These are phyloP conservation scores for Gari tellinella DNA, from an alignment of 2,888 invertebrate species.

Conservation along the genomic window DNA sequence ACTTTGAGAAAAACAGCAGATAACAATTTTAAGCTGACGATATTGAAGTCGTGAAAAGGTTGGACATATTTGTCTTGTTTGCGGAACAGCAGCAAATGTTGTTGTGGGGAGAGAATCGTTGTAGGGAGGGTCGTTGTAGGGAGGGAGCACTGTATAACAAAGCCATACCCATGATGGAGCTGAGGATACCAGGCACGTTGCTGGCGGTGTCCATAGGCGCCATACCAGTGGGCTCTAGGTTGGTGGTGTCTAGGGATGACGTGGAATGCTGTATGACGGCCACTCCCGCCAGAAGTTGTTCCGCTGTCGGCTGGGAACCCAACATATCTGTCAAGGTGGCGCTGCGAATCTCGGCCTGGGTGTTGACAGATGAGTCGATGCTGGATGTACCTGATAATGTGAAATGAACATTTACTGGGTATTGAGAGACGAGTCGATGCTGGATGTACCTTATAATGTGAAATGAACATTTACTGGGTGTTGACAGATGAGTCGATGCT, in stretches of 20 bases:
- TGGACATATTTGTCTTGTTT: no score
- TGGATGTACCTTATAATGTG: no score
- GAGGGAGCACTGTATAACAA: no score
- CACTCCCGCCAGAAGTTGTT: constrained; percentile 51
- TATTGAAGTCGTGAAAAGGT: no score
- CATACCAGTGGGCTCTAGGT: constrained; percentile 36
- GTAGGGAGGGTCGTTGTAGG: no score
- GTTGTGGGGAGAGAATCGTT: no score
- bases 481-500: no score
- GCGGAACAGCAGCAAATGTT: no score
- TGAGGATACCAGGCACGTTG: constrained; percentile 29
- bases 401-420: background rate
- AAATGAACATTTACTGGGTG: no score
- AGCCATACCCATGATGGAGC: constrained; percentile 36
- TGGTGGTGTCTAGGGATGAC: constrained; percentile 37
- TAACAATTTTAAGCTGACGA: no score
- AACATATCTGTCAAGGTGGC: constrained; percentile 33
- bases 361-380: constrained; percentile 24
- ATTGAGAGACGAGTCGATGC: no score
- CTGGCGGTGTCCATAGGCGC: constrained; percentile 24
- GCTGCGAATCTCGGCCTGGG: constrained; percentile 39
- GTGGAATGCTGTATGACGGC: constrained; percentile 33
- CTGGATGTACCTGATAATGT: constrained; percentile 38
- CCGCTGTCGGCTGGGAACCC: constrained; percentile 51
- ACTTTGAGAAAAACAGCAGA: no score